Conservation (phyloP, 2,888 invertebrate genomes). For the Stegana nigrithorax region DNA sequence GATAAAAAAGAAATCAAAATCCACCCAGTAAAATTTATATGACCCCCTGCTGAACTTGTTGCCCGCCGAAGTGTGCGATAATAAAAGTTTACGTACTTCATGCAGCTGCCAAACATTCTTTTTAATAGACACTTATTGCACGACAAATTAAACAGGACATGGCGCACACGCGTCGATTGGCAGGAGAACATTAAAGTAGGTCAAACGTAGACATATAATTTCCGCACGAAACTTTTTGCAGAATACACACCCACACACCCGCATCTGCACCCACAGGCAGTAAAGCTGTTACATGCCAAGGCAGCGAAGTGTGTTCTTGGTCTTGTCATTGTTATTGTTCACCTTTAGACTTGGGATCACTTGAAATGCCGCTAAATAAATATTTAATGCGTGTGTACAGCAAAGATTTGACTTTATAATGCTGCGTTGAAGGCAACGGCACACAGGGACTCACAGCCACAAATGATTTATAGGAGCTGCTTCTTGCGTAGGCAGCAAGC, state of each 20-base stretch:
- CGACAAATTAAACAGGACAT: constrained; percentile 40
- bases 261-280: no score
- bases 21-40: no score
- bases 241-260: neutral
- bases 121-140: constrained; percentile 42
- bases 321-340: no score
- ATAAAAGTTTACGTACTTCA: no score
- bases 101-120: neutral
- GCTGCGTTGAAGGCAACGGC: neutral
- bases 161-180: no score
- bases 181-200: constrained; percentile 49
- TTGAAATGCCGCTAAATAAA: constrained; percentile 60
- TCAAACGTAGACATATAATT: constrained; percentile 60
- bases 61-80: no score
- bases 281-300: constrained; percentile 16
- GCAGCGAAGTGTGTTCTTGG: no score
- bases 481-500: constrained; percentile 15
- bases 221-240: constrained; percentile 48
- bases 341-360: constrained; percentile 39
- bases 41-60: no score
- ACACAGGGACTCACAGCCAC: constrained; percentile 11
- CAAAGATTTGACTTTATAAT: constrained; percentile 33
- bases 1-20: no score
- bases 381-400: constrained; percentile 57
- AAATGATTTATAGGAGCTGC: constrained; percentile 52